These are phyloP conservation scores for Peromyscus attwateri DNA, from an alignment of 2,797 vertebrate species.

Conservation along the genomic window DNA sequence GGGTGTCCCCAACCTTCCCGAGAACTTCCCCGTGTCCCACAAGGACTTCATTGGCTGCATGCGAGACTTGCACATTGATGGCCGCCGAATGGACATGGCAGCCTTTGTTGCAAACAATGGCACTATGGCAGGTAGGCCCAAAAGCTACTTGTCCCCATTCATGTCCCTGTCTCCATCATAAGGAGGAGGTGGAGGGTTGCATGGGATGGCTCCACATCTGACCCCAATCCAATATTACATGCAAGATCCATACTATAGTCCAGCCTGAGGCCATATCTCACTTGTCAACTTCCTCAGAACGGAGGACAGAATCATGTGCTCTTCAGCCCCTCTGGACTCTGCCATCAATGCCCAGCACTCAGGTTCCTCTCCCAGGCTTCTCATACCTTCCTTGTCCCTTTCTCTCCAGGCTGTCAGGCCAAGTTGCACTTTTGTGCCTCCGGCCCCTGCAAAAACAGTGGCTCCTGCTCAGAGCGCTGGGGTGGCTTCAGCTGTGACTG, in stretches of 20 bases:
- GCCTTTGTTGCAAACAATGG: constrained; percentile 98
- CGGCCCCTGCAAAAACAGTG: constrained; percentile 96
- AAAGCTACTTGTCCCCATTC: not conserved
- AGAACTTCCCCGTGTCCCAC: constrained; percentile 96
- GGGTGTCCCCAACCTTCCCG: constrained; percentile 97
- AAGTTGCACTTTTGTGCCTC: constrained; percentile 96
- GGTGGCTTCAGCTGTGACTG: constrained; percentile 97
- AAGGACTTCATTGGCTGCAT: constrained; percentile 98
- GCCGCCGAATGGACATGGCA: constrained; percentile 94
- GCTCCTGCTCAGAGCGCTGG: constrained; percentile 96
- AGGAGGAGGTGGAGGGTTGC: not conserved
- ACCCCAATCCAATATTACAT: not conserved
- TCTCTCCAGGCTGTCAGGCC: constrained; percentile 94
- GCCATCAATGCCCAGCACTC: not conserved
- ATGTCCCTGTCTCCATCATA: not conserved
- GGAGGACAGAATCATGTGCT: not conserved
- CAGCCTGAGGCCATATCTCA: not conserved
- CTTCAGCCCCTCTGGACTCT: not conserved
- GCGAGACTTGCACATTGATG: constrained; percentile 97
- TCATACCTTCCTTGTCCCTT: not conserved
- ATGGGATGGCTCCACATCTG: not conserved
- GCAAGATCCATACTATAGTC: not conserved
- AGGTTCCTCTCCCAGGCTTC: not conserved
- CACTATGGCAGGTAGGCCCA: constrained; percentile 92
- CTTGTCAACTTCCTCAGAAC: not conserved